These are phyloP conservation scores for Neoseiulus cucumeris DNA, from an alignment of 1,140 invertebrate species.

Conservation along the genomic window DNA sequence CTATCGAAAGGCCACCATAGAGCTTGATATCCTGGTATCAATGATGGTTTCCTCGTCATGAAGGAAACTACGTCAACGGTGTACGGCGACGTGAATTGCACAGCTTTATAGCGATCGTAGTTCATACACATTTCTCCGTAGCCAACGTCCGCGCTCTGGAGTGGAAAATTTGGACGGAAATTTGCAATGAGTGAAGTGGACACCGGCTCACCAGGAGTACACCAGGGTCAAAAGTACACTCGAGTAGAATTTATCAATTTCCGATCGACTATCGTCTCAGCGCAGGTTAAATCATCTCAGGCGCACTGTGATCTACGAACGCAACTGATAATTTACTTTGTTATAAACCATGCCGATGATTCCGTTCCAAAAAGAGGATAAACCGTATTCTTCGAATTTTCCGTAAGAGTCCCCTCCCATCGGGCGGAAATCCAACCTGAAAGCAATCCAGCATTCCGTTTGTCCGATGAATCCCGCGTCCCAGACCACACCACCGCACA, in stretches of 20 bases:
- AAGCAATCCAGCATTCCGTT: not conserved
- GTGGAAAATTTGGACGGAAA: too few species aligned
- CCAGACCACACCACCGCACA: too few species aligned
- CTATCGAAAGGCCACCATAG: not conserved
- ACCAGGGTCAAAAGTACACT: too few species aligned
- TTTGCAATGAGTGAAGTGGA: too few species aligned
- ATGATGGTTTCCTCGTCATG: not conserved
- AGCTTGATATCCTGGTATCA: not conserved
- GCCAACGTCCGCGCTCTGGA: not conserved
- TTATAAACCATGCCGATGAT: not conserved
- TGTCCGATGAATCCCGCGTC: too few species aligned
- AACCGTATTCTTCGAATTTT: not conserved
- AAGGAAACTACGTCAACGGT: not conserved
- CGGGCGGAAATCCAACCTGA: not conserved
- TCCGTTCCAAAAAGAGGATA: not conserved
- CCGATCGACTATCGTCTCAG: not conserved
- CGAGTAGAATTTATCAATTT: not conserved
- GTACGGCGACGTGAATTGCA: not conserved
- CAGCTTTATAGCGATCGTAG: not conserved
- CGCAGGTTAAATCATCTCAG: not conserved
- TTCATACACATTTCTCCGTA: not conserved
- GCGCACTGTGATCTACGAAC: not conserved
- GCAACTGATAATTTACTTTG: not conserved
- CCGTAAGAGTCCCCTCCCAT: not conserved
- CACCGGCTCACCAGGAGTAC: too few species aligned